phyloP scores from a whole-genome alignment of 2,797 vertebrate genomes.

The Cirrhinus mrigala region DNA sequence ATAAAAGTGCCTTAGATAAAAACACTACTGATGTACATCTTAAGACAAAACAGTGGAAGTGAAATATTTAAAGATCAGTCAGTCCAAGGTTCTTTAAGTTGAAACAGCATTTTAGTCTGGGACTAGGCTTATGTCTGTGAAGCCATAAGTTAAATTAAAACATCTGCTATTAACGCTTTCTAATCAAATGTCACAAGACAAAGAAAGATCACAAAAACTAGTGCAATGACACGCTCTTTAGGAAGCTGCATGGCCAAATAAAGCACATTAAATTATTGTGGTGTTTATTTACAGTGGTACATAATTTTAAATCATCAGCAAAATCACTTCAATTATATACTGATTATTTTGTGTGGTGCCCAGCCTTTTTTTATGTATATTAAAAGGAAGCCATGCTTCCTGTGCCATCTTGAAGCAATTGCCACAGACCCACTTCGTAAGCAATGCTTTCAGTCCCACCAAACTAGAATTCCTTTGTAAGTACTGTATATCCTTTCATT shows the following conservation, averaged over 20 bases:
- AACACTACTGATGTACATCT: no score
- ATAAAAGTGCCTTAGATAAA: no score
- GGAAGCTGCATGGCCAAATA: background rate
- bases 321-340: background rate
- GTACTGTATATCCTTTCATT: background rate
- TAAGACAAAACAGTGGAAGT: no score
- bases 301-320: background rate
- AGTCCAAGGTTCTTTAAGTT: no score
- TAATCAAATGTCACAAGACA: background rate
- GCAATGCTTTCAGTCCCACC: constrained; percentile 3
- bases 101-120: no score
- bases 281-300: background rate
- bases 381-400: background rate
- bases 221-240: background rate
- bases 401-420: background rate
- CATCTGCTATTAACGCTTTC: no score
- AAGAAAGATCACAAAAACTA: no score
- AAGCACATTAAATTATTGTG: background rate
- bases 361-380: background rate
- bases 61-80: no score
- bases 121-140: no score
- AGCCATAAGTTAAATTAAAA: no score
- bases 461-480: background rate
- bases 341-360: background rate
- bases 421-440: background rate